Base-by-base conservation (phyloP, 1,140 invertebrate species). In the Coelopa frigida region DNA sequence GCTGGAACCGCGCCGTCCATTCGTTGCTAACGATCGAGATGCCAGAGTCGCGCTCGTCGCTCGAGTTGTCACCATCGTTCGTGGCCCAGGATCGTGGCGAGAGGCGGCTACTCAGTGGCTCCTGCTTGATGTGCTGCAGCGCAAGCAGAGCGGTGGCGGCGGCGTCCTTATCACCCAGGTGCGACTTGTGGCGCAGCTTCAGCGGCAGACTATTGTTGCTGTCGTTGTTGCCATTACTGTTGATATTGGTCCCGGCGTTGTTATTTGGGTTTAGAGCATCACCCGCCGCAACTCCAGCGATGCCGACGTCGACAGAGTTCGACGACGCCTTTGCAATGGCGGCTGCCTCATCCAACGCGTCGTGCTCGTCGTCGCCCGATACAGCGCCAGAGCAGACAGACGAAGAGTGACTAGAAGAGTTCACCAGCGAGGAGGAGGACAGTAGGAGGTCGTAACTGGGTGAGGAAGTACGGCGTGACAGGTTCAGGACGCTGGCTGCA, bases 161-260 rank as follows among this genome's bases (percentile, higher is more conserved):
- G 2, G 86, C 84, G 59, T 90, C 88, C 57, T 89, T 89, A 63
- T 92, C 87, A 0, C 87, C 87, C 35, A 92, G 75, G 55, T 89
- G 84, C n/a, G 84, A 85, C 68, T 94, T 95, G 76, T 95, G 90
- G 52, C 91, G 80, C 42, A 94, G 73, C 68, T 94, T 94, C 53
- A 91, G 81, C 1, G 91, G 91, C 50, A 94, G 66, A 52, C 80
- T 81, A 55, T 82, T 82, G 60, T 82, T 68, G 40, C 59, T 51
- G 47, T 68, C 64, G 17, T 48, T 62, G 18, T 45, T 52, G 35
- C 47, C 50, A 15, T 38, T 38, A 17, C 33, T 41, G 35, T 31
- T 55, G 46, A 43, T 44, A 29, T 29, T 50, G 12, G 7, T 53
- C 48, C 45, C 31, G 45, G 36, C 31, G 43, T 31, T 26, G 27